Percentiles rank a stretch among this genome's conserved stretches.
These are phyloP conservation scores for Bombus superbus DNA, from an alignment of 1,140 invertebrate genomes.

Conservation along the genomic window DNA sequence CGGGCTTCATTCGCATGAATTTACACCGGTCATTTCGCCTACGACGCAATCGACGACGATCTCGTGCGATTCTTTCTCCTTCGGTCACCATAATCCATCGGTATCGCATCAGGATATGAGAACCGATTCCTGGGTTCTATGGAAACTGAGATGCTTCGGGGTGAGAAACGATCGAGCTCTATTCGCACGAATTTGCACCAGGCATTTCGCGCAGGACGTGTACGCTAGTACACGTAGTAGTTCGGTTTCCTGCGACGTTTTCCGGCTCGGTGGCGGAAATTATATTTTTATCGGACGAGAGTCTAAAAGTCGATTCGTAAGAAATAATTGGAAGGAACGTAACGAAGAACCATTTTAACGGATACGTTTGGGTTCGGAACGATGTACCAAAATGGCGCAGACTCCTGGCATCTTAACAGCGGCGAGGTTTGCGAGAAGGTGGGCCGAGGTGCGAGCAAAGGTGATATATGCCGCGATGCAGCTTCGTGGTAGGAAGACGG, in stretches of 20 bases:
- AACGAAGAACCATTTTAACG: neutral
- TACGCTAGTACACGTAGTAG: too few relatives aligned
- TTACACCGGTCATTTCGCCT: conserved; percentile 64
- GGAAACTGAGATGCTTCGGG: too few relatives aligned
- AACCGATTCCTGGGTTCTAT: too few relatives aligned
- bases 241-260: too few relatives aligned
- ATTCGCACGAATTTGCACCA: too few relatives aligned
- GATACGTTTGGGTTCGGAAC: too few relatives aligned
- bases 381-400: conserved; percentile 40
- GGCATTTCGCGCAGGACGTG: too few relatives aligned
- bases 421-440: conserved; percentile 49
- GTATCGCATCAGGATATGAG: too few relatives aligned
- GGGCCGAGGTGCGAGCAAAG: conserved; percentile 70
- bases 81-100: too few relatives aligned
- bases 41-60: neutral
- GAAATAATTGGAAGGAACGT: neutral
- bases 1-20: conserved; percentile 77
- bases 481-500: conserved; percentile 63
- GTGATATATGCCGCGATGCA: conserved; percentile 78
- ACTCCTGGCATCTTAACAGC: neutral
- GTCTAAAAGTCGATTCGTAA: neutral
- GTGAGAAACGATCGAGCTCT: too few relatives aligned
- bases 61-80: too few relatives aligned
- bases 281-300: neutral
- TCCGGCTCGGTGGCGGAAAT: neutral